Conservation (phyloP, 2,797 vertebrate species). For the Hippopotamyrus pictus region DNA sequence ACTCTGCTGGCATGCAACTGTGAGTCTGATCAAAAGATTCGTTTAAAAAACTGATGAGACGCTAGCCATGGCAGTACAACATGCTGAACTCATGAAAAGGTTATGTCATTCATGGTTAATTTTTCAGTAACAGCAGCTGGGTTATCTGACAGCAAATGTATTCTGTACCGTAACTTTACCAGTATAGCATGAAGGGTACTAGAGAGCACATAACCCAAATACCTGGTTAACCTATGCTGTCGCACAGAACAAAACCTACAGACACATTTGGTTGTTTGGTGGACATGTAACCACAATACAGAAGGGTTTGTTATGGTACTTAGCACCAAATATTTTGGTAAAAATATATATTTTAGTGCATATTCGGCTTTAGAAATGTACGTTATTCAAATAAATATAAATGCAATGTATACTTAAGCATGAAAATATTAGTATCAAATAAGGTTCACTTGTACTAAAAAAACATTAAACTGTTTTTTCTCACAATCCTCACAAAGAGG, state of each 20-base stretch:
- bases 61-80: conserved; percentile 22
- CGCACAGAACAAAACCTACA: background rate
- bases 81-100: conserved; percentile 17
- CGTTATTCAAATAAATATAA: background rate
- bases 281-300: background rate
- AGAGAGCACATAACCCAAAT: background rate
- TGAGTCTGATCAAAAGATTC: conserved; percentile 26
- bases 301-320: background rate
- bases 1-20: conserved; percentile 36
- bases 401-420: background rate
- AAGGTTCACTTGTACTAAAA: background rate
- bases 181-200: background rate
- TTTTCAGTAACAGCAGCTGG: conserved; percentile 8
- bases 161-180: background rate
- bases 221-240: background rate
- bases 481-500: background rate
- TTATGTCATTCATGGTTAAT: conserved; percentile 5
- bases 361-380: background rate
- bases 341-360: background rate
- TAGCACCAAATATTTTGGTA: background rate
- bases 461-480: background rate
- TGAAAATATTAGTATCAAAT: background rate
- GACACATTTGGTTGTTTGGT: background rate
- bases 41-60: conserved; percentile 5
- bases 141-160: background rate